Evolutionary conservation across 37 sponge, comb jelly and placozoan species (phyloP).

Genomic region (Aplysina aerophoba): DNA sequence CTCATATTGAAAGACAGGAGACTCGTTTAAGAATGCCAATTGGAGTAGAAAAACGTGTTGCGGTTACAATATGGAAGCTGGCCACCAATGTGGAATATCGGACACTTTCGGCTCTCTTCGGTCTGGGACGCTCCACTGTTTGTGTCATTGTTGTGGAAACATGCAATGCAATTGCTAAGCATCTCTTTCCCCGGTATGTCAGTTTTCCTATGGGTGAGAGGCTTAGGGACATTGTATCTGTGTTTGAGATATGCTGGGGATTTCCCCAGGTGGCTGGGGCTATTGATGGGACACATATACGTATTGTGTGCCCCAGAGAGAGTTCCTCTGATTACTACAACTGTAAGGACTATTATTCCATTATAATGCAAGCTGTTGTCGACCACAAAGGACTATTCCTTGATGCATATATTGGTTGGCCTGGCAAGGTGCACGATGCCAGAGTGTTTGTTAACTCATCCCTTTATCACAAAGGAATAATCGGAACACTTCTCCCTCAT

Average conservation of each 20-base stretch:
- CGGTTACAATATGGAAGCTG: constrained; percentile 57
- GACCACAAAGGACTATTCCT: not conserved
- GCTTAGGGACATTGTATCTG: constrained; percentile 26
- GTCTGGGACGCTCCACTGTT: constrained; percentile 45
- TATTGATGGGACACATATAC: constrained; percentile 54
- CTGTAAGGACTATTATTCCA: constrained; percentile 22
- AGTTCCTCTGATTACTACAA: constrained; percentile 52
- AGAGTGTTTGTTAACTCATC: no score
- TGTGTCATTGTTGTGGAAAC: constrained; percentile 40
- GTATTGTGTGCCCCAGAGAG: constrained; percentile 29
- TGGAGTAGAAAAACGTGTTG: constrained; percentile 40
- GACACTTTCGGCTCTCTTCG: constrained; percentile 48
- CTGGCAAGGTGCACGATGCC: constrained; percentile 32
- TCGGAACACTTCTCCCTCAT: constrained; percentile 13
- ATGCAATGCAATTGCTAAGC: constrained; percentile 23
- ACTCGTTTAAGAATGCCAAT: constrained; percentile 26
- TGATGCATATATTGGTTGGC: constrained; percentile 19
- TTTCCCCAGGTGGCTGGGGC: constrained; percentile 45
- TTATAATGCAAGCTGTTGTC: constrained; percentile 20
- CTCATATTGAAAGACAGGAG: not conserved
- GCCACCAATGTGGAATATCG: constrained; percentile 52
- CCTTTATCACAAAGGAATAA: no score
- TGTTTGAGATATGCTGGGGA: constrained; percentile 52
- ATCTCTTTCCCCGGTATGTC: constrained; percentile 24
- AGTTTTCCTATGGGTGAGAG: not conserved